A percentile compares a stretch with the other conserved stretches of the same genome.
phyloP scores from a whole-genome alignment of 2,888 invertebrate species.

The Thymelicus acteon region DNA sequence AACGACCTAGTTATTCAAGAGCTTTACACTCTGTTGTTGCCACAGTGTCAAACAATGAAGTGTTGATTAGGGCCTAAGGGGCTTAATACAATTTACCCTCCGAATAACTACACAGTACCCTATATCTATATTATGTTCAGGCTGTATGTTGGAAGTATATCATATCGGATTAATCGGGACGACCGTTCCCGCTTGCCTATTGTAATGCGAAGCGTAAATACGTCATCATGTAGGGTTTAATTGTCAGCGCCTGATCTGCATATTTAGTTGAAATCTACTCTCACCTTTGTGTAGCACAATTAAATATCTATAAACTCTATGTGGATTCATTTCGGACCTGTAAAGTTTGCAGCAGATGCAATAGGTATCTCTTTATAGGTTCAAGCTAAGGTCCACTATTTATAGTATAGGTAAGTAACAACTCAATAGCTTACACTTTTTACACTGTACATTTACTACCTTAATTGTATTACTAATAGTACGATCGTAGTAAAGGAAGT shows the following conservation, averaged over 20 bases:
- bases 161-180: constrained; percentile 45
- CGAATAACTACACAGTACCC: not conserved
- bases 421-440: too few species aligned
- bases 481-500: too few species aligned
- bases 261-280: constrained; percentile 46
- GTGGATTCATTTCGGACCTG: not conserved
- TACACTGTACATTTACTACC: too few species aligned
- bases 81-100: constrained; percentile 48
- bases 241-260: constrained; percentile 63
- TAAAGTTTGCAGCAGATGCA: too few species aligned
- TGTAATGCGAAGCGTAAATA: constrained; percentile 61
- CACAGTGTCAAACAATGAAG: constrained; percentile 6
- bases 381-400: too few species aligned
- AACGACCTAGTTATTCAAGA: not conserved
- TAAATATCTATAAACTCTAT: not conserved
- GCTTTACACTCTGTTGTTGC: not conserved
- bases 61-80: constrained; percentile 6
- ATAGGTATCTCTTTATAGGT: too few species aligned
- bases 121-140: not conserved
- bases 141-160: constrained; percentile 36
- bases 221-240: constrained; percentile 66
- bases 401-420: too few species aligned
- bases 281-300: not conserved
- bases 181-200: constrained; percentile 52
- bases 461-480: too few species aligned